Evolutionary conservation across 2,113 vertebrate species (phyloP).

Genomic region (Bufo gargarizans): DNA sequence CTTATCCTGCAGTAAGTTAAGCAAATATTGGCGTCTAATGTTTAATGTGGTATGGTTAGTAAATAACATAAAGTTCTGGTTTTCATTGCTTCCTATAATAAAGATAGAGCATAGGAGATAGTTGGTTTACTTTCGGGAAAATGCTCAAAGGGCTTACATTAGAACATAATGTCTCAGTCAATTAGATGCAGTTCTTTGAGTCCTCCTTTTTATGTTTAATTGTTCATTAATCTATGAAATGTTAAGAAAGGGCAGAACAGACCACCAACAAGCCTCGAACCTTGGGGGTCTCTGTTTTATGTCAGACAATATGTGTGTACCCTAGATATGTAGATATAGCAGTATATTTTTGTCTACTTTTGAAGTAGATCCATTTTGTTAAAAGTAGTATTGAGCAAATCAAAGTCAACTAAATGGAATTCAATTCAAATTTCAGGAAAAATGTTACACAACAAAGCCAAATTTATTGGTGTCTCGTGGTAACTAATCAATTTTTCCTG

Average conservation of each 20-base stretch:
- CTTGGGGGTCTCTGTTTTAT: slow-evolving; percentile 17
- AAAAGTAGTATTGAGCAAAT: no score
- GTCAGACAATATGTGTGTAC: background rate
- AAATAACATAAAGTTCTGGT: slow-evolving; percentile 63
- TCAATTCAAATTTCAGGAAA: no score
- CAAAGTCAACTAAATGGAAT: no score
- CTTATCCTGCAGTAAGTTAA: slow-evolving; percentile 70
- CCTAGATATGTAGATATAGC: background rate
- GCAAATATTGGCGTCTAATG: slow-evolving; percentile 66
- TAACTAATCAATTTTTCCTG: no score
- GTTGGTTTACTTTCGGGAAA: slow-evolving; percentile 25
- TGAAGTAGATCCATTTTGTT: no score
- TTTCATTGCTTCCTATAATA: slow-evolving; percentile 28
- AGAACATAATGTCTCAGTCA: slow-evolving; percentile 44
- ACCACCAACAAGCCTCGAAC: slow-evolving; percentile 34
- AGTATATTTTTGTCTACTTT: no score
- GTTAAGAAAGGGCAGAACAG: slow-evolving; percentile 5
- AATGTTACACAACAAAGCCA: no score
- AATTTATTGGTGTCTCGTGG: no score
- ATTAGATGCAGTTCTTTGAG: slow-evolving; percentile 22
- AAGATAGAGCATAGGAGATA: slow-evolving; percentile 18
- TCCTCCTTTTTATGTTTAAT: slow-evolving; percentile 20
- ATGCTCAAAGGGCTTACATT: slow-evolving; percentile 25
- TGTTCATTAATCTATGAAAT: slow-evolving; percentile 49
- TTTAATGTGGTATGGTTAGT: slow-evolving; percentile 64